These are phyloP conservation scores for Rhea americana DNA, from an alignment of 2,113 vertebrate genomes.

Conservation along the genomic window DNA sequence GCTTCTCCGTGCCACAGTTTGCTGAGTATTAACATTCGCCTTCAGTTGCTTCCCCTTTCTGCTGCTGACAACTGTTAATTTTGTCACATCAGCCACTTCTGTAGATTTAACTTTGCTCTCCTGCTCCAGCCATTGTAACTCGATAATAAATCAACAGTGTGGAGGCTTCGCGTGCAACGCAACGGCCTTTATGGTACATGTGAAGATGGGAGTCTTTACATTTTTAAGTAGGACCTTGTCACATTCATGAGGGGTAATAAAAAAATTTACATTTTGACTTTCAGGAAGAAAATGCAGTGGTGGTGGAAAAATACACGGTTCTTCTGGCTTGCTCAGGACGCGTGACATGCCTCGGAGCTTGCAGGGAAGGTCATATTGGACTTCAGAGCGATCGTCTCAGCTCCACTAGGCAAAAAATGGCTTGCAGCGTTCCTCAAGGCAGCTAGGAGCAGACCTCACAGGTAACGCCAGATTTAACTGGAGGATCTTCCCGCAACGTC, in stretches of 20 bases:
- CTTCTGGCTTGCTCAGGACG: background rate
- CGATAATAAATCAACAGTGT: slow-evolving; percentile 39
- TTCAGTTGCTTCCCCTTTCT: background rate
- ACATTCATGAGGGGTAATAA: slow-evolving; percentile 30
- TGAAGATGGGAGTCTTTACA: slow-evolving; percentile 37
- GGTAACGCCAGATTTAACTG: background rate
- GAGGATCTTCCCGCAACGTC: background rate
- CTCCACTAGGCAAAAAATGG: background rate
- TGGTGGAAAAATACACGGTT: background rate
- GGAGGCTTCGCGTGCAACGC: background rate
- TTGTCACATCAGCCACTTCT: slow-evolving; percentile 54
- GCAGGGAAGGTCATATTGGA: slow-evolving; percentile 11
- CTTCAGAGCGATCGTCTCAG: slow-evolving; percentile 5
- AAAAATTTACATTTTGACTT: slow-evolving; percentile 59
- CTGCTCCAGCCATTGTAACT: slow-evolving; percentile 27
- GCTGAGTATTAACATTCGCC: background rate
- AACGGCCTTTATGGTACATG: slow-evolving; percentile 6
- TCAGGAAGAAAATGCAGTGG: background rate
- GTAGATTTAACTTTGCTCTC: slow-evolving; percentile 46
- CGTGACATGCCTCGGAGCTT: slow-evolving; percentile 20
- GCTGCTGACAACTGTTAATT: slow-evolving; percentile 50
- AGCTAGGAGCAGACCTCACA: background rate
- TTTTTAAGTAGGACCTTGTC: slow-evolving; percentile 53
- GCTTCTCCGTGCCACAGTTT: background rate
- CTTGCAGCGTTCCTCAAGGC: background rate